These are phyloP conservation scores for Conus betulinus DNA, from an alignment of 1,140 invertebrate species.

Conservation along the genomic window DNA sequence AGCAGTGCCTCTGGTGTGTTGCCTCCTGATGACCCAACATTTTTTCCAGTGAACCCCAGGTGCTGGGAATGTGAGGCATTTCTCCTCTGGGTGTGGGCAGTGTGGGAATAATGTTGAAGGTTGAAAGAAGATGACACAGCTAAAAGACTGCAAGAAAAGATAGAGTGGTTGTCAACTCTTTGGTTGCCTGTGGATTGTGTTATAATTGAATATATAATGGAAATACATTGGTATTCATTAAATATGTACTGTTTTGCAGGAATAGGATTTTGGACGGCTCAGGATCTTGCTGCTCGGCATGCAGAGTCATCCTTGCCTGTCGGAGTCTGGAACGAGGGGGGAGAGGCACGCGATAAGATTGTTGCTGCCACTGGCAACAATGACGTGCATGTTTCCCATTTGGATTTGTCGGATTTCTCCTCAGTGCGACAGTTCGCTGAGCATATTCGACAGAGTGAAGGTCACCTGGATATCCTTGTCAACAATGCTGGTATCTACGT, in stretches of 20 bases:
- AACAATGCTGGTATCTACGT: conserved; percentile 72
- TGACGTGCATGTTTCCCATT: conserved; percentile 81
- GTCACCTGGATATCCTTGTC: conserved; percentile 82
- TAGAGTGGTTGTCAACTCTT: too few relatives aligned
- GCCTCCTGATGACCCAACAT: too few relatives aligned
- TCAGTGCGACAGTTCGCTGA: conserved; percentile 71
- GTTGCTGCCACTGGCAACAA: conserved; percentile 66
- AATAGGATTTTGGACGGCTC: conserved; percentile 70
- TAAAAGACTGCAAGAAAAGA: too few relatives aligned
- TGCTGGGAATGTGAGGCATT: too few relatives aligned
- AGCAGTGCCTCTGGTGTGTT: too few relatives aligned
- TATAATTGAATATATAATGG: too few relatives aligned
- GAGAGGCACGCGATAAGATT: conserved; percentile 81
- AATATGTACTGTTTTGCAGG: conserved; percentile 51
- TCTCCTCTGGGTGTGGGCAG: too few relatives aligned
- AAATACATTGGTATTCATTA: too few relatives aligned
- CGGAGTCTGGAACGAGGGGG: conserved; percentile 78
- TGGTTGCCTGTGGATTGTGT: too few relatives aligned
- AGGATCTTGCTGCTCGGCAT: conserved; percentile 72
- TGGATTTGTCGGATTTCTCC: conserved; percentile 69
- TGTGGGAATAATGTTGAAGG: too few relatives aligned
- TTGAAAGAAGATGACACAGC: too few relatives aligned
- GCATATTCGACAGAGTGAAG: conserved; percentile 81
- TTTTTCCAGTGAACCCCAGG: too few relatives aligned
- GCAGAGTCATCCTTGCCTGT: conserved; percentile 79